phyloP scores from a whole-genome alignment of 1,140 invertebrate genomes.

The Drosophila chauvacae region DNA sequence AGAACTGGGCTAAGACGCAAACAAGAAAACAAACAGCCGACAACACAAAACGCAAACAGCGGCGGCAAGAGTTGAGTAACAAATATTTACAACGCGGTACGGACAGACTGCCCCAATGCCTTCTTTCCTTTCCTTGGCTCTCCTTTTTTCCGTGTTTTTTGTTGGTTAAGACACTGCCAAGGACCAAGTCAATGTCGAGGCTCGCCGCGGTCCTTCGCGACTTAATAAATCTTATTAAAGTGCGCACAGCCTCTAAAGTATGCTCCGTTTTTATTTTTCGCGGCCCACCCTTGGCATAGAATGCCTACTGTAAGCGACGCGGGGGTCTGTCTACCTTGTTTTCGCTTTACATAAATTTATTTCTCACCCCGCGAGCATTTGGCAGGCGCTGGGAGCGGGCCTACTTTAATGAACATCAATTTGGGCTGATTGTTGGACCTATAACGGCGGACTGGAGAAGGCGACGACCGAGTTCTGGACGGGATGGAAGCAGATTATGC shows the following conservation, averaged over 20 bases:
- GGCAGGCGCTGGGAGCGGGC: not conserved
- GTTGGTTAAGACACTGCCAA: conserved; percentile 60
- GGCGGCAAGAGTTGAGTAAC: conserved; percentile 76
- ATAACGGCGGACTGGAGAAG: conserved; percentile 6
- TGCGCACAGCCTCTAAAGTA: conserved; percentile 69
- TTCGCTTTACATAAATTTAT: conserved; percentile 66
- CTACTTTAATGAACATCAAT: conserved; percentile 49
- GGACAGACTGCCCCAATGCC: conserved; percentile 18
- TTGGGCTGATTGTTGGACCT: conserved; percentile 35
- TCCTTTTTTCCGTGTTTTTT: conserved; percentile 14
- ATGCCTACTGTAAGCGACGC: conserved; percentile 19
- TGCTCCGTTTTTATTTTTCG: conserved; percentile 45
- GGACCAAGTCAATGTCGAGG: conserved; percentile 59
- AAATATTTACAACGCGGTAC: conserved; percentile 73
- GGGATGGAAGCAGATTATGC: conserved; percentile 18
- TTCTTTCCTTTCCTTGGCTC: conserved; percentile 18
- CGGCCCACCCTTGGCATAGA: conserved; percentile 3
- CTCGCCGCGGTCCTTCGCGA: conserved; percentile 37
- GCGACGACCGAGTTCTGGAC: conserved; percentile 10
- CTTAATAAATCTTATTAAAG: conserved; percentile 82
- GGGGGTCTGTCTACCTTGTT: conserved; percentile 50
- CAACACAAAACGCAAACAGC: conserved; percentile 66
- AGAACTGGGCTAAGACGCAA: conserved; percentile 35
- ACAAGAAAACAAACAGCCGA: conserved; percentile 67
- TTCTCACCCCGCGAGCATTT: conserved; percentile 19